A percentile compares a stretch with the other conserved stretches of the same genome.
Evolutionary conservation across 2,113 vertebrate species (phyloP).

Genomic region (Dasypus novemcinctus): DNA sequence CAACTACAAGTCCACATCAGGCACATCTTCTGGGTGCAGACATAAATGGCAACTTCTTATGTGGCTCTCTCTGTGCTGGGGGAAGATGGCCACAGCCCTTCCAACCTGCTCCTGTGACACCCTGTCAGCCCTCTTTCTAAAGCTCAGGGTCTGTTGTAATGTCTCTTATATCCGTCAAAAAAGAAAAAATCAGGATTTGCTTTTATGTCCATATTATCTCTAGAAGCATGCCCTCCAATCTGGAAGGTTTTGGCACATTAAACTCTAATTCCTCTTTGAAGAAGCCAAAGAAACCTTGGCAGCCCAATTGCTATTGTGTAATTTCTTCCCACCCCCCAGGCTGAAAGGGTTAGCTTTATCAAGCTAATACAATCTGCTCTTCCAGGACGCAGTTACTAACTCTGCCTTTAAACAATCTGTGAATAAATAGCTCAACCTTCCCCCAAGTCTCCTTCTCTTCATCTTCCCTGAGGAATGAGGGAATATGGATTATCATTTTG

Average conservation of each 20-base stretch:
- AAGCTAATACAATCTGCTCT: conserved; percentile 66
- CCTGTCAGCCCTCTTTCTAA: not conserved
- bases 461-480: conserved; percentile 50
- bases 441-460: conserved; percentile 56
- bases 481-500: conserved; percentile 69
- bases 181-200: not conserved
- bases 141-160: not conserved
- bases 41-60: not conserved
- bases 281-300: conserved; percentile 46
- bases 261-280: conserved; percentile 45
- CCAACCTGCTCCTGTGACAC: not conserved
- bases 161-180: conserved; percentile 3
- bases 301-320: not conserved
- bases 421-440: conserved; percentile 65
- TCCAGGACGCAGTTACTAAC: conserved; percentile 47
- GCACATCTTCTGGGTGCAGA: not conserved
- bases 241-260: conserved; percentile 27
- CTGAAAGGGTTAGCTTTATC: conserved; percentile 66
- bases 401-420: conserved; percentile 66
- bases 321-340: not conserved
- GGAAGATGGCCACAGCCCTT: not conserved
- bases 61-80: not conserved
- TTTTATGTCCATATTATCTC: conserved; percentile 35
- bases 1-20: not conserved
- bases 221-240: not conserved